Evolutionary conservation across 1,140 invertebrate genomes (phyloP).

Genomic region (Asbolus verrucosus): DNA sequence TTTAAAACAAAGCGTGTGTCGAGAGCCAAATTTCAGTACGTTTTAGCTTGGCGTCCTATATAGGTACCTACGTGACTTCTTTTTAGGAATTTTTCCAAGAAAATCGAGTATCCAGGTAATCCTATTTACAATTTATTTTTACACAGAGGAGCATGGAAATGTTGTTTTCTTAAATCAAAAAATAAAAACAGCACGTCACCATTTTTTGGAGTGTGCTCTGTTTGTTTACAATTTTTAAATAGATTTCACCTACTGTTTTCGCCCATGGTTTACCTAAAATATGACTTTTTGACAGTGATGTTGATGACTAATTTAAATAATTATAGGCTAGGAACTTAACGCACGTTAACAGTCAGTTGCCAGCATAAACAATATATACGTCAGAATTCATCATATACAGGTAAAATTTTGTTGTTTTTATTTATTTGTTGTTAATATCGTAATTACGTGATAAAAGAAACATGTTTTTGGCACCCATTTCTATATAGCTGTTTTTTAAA

Average conservation of each 20-base stretch:
- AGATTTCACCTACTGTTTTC: conserved; percentile 15
- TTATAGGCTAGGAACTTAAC: conserved; percentile 20
- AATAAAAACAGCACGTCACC: conserved; percentile 19
- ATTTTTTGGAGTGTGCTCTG: conserved; percentile 23
- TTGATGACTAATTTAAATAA: conserved; percentile 18
- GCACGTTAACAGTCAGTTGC: too few relatives aligned
- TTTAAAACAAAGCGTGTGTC: not conserved
- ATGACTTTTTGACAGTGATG: conserved; percentile 5
- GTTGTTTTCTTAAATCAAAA: too few relatives aligned
- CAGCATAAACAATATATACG: conserved; percentile 13
- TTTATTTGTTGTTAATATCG: too few relatives aligned
- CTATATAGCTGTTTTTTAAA: too few relatives aligned
- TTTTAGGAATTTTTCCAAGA: not conserved
- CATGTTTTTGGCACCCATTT: too few relatives aligned
- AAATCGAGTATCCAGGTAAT: not conserved
- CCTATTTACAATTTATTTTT: not conserved
- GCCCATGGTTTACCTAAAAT: too few relatives aligned
- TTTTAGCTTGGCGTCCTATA: not conserved
- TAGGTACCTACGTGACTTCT: too few relatives aligned
- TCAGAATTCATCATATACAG: too few relatives aligned
- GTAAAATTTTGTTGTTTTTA: too few relatives aligned
- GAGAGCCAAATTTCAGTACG: not conserved
- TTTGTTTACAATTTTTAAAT: conserved; percentile 37
- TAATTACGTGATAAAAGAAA: too few relatives aligned
- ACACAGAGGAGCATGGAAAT: not conserved